Percentiles rank a stretch among this genome's conserved stretches.
Conservation (phyloP, 2,888 invertebrate genomes). For the Aphidius colemani region DNA sequence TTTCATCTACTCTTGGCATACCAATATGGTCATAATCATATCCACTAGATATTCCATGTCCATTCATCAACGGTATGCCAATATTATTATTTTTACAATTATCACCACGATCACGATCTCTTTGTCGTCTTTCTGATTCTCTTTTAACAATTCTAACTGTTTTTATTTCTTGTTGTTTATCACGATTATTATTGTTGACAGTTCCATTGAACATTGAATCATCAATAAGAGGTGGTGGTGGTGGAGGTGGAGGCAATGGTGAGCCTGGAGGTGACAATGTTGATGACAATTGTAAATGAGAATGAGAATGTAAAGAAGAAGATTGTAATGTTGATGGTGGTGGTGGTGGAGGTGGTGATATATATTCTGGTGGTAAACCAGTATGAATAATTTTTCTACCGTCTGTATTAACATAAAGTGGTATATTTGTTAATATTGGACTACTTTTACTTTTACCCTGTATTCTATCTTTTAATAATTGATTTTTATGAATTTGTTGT, state of each 20-base stretch:
- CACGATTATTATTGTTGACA: conserved; percentile 60
- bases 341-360: conserved; percentile 53
- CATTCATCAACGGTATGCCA: conserved; percentile 53
- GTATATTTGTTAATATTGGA: conserved; percentile 54
- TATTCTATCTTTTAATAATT: conserved; percentile 52
- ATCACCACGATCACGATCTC: conserved; percentile 77
- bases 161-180: conserved; percentile 83
- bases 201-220: too few species aligned
- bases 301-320: too few species aligned
- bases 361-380: conserved; percentile 39
- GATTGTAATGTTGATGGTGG: conserved; percentile 44
- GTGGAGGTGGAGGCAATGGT: too few species aligned
- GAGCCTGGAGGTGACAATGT: too few species aligned
- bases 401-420: conserved; percentile 75
- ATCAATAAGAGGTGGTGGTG: too few species aligned
- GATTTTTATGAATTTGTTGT: conserved; percentile 51
- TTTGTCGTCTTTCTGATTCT: conserved; percentile 83
- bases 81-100: conserved; percentile 61
- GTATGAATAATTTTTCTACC: conserved; percentile 50
- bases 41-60: conserved; percentile 44
- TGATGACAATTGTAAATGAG: too few species aligned
- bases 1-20: conserved; percentile 43
- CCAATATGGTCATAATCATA: conserved; percentile 49
- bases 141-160: conserved; percentile 92
- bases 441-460: conserved; percentile 50